Percentiles rank a stretch among this genome's conserved stretches.
These are phyloP conservation scores for Oceanodroma tethys DNA, from an alignment of 2,113 vertebrate species.

Conservation along the genomic window DNA sequence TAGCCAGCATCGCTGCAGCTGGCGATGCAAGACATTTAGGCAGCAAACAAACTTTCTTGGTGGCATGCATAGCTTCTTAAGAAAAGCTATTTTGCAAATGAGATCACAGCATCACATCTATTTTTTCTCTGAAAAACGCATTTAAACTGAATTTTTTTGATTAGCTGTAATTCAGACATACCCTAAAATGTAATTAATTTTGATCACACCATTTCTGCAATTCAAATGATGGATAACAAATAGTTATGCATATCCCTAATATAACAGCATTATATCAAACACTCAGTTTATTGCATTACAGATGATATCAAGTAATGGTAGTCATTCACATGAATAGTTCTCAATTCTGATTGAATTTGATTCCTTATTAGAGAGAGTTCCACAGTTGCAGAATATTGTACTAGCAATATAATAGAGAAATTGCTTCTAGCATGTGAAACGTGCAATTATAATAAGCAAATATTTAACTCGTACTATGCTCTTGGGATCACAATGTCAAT, in stretches of 20 bases:
- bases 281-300: constrained; percentile 17
- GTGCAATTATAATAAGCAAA: constrained; percentile 15
- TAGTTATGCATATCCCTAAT: neutral
- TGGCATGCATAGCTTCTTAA: neutral
- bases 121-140: neutral
- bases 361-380: constrained; percentile 23
- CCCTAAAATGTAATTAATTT: constrained; percentile 23
- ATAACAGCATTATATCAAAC: neutral
- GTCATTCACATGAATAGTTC: constrained; percentile 23
- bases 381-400: neutral
- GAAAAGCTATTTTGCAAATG: neutral
- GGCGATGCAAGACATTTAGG: neutral
- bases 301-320: neutral
- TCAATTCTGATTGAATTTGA: constrained; percentile 29
- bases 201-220: neutral
- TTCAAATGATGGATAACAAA: neutral
- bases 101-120: neutral
- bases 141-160: neutral
- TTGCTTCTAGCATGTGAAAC: constrained; percentile 24
- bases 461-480: neutral
- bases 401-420: neutral
- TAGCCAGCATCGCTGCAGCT: neutral
- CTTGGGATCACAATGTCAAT: neutral
- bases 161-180: neutral
- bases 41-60: neutral